These are phyloP conservation scores for Pelmatolapia mariae DNA, from an alignment of 2,113 vertebrate genomes.

Conservation along the genomic window DNA sequence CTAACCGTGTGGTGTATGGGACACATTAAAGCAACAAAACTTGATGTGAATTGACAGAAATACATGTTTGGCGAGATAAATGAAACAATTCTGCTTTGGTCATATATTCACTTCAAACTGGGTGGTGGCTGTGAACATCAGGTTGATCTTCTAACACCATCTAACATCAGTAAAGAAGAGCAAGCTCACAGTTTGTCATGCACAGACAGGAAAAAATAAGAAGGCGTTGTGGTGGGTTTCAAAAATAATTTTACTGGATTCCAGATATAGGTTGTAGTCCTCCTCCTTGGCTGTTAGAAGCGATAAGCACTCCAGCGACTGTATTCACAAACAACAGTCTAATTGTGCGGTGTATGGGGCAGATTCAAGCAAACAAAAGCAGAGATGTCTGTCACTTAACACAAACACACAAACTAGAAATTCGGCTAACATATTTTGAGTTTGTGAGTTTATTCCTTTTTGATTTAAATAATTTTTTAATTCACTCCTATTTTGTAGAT, in stretches of 20 bases:
- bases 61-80: background rate
- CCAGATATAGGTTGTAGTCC: background rate
- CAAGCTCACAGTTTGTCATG: background rate
- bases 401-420: background rate
- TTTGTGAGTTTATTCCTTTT: background rate
- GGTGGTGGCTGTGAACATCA: background rate
- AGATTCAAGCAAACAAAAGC: background rate
- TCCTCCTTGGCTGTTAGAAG: background rate
- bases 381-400: background rate
- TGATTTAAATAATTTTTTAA: background rate
- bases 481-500: background rate
- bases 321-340: background rate
- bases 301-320: background rate
- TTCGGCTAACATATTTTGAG: background rate
- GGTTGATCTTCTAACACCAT: background rate
- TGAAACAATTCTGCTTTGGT: background rate
- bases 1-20: background rate
- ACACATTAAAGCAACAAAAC: background rate
- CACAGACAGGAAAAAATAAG: background rate
- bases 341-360: background rate
- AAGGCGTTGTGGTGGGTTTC: background rate
- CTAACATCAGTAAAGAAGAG: background rate
- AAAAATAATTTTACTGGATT: background rate
- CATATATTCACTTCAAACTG: background rate
- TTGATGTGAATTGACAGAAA: background rate